Base-by-base conservation (phyloP, 2,113 vertebrate species). In the Oplegnathus fasciatus region DNA sequence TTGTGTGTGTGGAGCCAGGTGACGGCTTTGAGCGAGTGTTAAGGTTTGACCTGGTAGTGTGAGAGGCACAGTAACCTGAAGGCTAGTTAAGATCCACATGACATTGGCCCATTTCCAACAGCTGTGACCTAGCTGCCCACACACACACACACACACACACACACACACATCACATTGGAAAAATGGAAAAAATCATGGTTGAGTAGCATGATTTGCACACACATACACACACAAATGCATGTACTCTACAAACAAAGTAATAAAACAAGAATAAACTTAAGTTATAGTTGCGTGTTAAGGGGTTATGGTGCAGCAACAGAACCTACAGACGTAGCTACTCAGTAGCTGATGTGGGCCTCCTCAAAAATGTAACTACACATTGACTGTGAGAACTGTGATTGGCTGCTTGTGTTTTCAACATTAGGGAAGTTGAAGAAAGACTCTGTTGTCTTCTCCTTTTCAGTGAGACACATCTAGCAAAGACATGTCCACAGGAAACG, bases 41-140 rank as follows among this genome's bases (percentile, higher is more conserved):
- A 86, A 88, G 91, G 86, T 91, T 75, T 75, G 85, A 91, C 86
- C 86, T 82, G 80, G 76, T 79, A 84, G 61, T 86, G 92, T 78
- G 84, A 75, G 84, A 83, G 81, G 79, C 78, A 83, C 78, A 88
- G 75, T 78, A 83, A 91, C 91, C 93, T 91, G 84, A 79, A 92
- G 91, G 90, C 91, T 86, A 91, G 83, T 86, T 82, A 91, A 77
- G 68, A 86, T 74, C 75, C 82, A 87, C 82, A 83, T 91, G 83
- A 87, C 86, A 89, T 52, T 90, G 84, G 85, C 89, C 86, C 82
- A 84, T 67, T 87, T 94, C 86, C 86, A 88, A 87, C 89, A 94
- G 91, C 92, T 94, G 90, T 92, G 93, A 86, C 91, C 84, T 82
- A 71, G 62, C 68, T 48, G 54, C 69, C 57, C 64, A 42, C 61